phyloP scores from a whole-genome alignment of 2,797 vertebrate genomes.

The Prunella strophiata region DNA sequence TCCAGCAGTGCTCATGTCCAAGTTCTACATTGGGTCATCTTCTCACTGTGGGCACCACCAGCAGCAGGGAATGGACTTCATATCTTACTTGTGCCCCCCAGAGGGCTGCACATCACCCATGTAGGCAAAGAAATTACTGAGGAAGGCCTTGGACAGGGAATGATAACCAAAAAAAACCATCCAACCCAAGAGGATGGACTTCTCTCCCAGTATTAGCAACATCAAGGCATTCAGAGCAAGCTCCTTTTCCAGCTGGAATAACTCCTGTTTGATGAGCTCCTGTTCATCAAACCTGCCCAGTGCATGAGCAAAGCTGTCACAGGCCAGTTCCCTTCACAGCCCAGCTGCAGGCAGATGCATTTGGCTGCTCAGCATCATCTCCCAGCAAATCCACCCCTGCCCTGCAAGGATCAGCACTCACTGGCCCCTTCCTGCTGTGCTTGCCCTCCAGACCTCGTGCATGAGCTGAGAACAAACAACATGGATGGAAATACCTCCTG shows the following conservation, averaged over 20 bases:
- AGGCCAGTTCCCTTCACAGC: neutral
- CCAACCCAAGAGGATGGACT: neutral
- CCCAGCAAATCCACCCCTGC: neutral
- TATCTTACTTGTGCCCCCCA: neutral
- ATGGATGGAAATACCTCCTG: neutral
- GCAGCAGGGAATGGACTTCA: neutral
- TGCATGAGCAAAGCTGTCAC: neutral
- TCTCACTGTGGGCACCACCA: neutral
- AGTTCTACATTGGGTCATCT: accelerated
- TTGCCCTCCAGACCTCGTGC: neutral
- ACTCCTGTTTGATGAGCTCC: neutral
- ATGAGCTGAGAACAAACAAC: neutral
- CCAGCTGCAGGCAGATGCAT: neutral
- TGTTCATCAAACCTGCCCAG: neutral
- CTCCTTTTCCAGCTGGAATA: neutral
- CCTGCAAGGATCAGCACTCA: neutral
- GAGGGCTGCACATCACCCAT: neutral
- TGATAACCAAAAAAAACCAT: neutral
- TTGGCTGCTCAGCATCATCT: neutral
- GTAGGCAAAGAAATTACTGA: neutral
- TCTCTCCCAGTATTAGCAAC: neutral
- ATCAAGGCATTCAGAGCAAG: neutral
- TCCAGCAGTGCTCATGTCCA: neutral
- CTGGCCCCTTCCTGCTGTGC: neutral
- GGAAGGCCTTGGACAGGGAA: neutral